A percentile compares a stretch with the other conserved stretches of the same genome.
These are phyloP conservation scores for Scopus umbretta DNA, from an alignment of 2,113 vertebrate genomes.

Conservation along the genomic window DNA sequence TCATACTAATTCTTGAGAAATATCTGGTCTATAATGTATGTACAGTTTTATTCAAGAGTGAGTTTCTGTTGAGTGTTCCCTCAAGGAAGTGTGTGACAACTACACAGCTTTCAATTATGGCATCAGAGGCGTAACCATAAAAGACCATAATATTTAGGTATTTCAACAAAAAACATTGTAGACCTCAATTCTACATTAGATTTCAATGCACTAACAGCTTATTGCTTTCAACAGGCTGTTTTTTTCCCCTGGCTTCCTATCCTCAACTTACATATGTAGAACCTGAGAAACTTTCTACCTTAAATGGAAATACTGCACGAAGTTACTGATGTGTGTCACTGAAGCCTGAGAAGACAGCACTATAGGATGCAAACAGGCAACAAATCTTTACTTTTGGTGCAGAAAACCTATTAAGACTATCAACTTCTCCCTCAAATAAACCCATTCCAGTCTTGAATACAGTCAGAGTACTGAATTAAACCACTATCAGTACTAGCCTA, in stretches of 20 bases:
- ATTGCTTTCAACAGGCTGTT: neutral
- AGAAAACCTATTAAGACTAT: neutral
- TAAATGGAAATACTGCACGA: neutral
- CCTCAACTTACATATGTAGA: neutral
- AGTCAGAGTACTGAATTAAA: neutral
- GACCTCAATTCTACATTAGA: neutral
- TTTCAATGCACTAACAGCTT: neutral
- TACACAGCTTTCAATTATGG: neutral
- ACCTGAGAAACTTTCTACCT: neutral
- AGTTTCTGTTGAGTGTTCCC: neutral
- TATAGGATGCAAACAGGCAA: neutral
- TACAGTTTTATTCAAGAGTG: neutral
- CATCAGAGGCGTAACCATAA: neutral
- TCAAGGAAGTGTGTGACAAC: neutral
- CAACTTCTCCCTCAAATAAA: neutral
- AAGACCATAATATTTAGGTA: neutral
- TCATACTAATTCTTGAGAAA: neutral
- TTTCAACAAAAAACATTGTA: neutral
- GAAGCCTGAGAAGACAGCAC: neutral
- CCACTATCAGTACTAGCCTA: neutral
- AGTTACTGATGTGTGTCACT: neutral
- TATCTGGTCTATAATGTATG: rapidly evolving
- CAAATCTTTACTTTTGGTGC: neutral
- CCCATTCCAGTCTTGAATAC: neutral
- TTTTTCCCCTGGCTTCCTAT: neutral